phyloP scores from a whole-genome alignment of 2,797 vertebrate species.

The Ctenochaetus hawaiiensis region DNA sequence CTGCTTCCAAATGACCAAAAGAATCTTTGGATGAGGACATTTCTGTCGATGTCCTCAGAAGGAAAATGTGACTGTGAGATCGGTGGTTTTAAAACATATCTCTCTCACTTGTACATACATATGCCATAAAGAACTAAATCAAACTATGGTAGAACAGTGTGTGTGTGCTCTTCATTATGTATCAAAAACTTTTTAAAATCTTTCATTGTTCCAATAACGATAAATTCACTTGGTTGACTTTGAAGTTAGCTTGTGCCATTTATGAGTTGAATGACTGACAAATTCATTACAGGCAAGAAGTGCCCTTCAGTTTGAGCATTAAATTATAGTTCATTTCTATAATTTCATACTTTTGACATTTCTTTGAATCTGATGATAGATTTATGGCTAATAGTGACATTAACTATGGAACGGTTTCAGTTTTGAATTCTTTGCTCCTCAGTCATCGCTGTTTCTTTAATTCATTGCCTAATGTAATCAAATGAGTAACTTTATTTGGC shows the following conservation, averaged over 20 bases:
- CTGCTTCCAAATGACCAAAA: slow-evolving; percentile 40
- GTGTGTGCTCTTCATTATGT: not conserved
- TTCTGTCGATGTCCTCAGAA: slow-evolving; percentile 43
- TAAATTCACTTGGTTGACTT: not conserved
- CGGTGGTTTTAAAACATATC: slow-evolving; percentile 16
- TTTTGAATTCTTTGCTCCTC: not conserved
- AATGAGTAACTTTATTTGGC: not conserved
- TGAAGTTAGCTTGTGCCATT: not conserved
- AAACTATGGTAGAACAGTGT: slow-evolving; percentile 13
- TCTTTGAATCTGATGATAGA: not conserved
- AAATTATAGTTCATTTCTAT: not conserved
- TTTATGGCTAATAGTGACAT: not conserved
- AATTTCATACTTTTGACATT: not conserved
- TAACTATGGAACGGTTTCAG: not conserved
- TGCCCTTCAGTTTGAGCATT: not conserved
- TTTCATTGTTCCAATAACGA: slow-evolving; percentile 4
- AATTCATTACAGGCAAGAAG: not conserved
- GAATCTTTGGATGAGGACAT: slow-evolving; percentile 27
- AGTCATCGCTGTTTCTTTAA: not conserved
- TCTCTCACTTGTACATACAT: slow-evolving; percentile 7
- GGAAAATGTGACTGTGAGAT: slow-evolving; percentile 49
- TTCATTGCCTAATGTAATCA: not conserved
- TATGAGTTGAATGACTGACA: not conserved
- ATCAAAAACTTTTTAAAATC: not conserved
- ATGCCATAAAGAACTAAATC: slow-evolving; percentile 31